A percentile compares a stretch with the other conserved stretches of the same genome.
These are phyloP conservation scores for Odocoileus hemionus DNA, from an alignment of 2,113 vertebrate species.

Conservation along the genomic window DNA sequence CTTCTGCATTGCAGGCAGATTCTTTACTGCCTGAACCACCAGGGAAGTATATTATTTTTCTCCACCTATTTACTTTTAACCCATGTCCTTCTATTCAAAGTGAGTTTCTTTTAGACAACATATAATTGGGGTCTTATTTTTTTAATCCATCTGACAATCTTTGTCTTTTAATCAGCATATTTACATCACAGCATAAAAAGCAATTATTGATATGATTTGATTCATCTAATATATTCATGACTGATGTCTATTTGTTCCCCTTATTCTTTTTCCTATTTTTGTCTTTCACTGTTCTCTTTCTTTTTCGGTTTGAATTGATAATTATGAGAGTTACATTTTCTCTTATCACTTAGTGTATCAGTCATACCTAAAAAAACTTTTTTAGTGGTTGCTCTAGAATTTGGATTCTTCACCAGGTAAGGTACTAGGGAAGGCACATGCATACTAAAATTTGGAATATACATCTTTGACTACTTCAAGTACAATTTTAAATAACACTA, in stretches of 20 bases:
- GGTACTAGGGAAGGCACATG: background rate
- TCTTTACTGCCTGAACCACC: background rate
- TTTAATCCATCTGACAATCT: background rate
- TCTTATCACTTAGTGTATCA: background rate
- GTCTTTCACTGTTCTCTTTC: background rate
- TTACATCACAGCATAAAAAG: background rate
- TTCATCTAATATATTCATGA: background rate
- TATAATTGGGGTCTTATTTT: background rate
- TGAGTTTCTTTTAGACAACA: background rate
- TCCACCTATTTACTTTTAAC: background rate
- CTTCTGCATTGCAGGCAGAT: background rate
- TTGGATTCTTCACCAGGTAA: background rate
- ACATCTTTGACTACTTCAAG: background rate
- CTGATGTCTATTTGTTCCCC: background rate
- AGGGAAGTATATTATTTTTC: background rate
- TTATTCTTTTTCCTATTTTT: background rate
- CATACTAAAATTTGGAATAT: background rate
- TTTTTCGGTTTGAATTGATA: background rate
- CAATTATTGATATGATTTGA: background rate
- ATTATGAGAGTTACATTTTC: background rate
- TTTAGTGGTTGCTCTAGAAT: background rate
- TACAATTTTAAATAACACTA: background rate
- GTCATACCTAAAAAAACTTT: background rate
- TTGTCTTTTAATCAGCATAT: background rate
- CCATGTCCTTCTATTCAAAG: background rate